Evolutionary conservation across 2,888 invertebrate species (phyloP).

Genomic region (Siphlonurus alternatus): DNA sequence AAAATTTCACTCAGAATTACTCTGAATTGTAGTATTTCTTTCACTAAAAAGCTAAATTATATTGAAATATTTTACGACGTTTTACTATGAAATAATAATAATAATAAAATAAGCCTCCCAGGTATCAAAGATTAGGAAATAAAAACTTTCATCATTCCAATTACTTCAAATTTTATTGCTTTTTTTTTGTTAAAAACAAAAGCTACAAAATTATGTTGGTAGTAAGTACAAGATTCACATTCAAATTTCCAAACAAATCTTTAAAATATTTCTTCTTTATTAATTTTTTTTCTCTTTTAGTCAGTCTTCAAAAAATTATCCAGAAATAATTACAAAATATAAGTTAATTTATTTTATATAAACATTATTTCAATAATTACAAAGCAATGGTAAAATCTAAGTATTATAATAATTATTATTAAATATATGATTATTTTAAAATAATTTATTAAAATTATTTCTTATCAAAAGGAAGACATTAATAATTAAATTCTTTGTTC

Average conservation of each 20-base stretch:
- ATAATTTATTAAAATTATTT: neutral
- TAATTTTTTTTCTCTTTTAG: neutral
- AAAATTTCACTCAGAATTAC: too few relatives aligned
- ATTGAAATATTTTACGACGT: too few relatives aligned
- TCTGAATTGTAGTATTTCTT: too few relatives aligned
- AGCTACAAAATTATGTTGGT: neutral
- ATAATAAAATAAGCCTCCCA: too few relatives aligned
- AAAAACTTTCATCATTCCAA: too few relatives aligned
- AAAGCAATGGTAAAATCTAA: neutral
- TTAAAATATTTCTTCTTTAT: too few relatives aligned
- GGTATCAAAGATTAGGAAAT: too few relatives aligned
- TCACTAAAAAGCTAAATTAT: too few relatives aligned
- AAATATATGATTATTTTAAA: neutral
- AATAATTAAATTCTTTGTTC: neutral
- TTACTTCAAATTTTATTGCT: neutral
- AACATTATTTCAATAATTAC: neutral
- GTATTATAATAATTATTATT: neutral
- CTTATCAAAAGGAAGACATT: neutral
- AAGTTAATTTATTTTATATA: neutral
- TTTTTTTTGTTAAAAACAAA: neutral
- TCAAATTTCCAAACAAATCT: too few relatives aligned
- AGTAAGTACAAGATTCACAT: neutral
- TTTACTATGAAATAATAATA: too few relatives aligned
- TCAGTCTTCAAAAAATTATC: neutral
- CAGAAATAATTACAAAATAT: neutral